Evolutionary conservation across 2,888 invertebrate species (phyloP).

Genomic region (Eristalis pertinax): DNA sequence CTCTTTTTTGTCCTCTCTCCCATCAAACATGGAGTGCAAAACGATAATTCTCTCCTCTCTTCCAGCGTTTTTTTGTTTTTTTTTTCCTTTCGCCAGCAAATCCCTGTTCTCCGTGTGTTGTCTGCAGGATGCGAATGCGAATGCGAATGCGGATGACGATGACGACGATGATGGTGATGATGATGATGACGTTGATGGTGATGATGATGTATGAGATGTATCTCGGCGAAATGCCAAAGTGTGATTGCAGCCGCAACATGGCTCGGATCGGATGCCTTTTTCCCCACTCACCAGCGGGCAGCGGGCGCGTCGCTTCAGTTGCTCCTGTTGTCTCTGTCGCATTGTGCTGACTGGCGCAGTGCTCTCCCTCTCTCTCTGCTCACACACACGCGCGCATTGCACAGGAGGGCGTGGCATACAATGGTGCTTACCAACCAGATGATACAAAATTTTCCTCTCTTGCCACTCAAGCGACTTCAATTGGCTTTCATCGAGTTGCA

Average conservation of each 20-base stretch:
- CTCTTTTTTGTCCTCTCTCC: not conserved
- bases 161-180: not conserved
- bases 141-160: too few relatives aligned
- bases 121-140: not conserved
- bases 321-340: not conserved
- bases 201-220: constrained; percentile 40
- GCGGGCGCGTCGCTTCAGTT: not conserved
- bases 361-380: not conserved
- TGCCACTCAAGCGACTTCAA: constrained; percentile 71
- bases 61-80: not conserved
- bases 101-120: constrained; percentile 14
- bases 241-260: constrained; percentile 64
- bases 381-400: not conserved
- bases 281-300: constrained; percentile 35
- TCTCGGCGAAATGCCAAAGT: constrained; percentile 62
- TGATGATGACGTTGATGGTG: constrained; percentile 33
- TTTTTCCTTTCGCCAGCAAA: not conserved
- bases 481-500: constrained; percentile 70
- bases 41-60: not conserved
- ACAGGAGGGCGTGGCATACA: constrained; percentile 68
- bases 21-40: not conserved
- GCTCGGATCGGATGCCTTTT: constrained; percentile 48
- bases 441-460: constrained; percentile 70
- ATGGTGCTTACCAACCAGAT: constrained; percentile 73
- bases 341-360: not conserved